phyloP scores from a whole-genome alignment of 2,113 vertebrate genomes.

The Silurus asotus region DNA sequence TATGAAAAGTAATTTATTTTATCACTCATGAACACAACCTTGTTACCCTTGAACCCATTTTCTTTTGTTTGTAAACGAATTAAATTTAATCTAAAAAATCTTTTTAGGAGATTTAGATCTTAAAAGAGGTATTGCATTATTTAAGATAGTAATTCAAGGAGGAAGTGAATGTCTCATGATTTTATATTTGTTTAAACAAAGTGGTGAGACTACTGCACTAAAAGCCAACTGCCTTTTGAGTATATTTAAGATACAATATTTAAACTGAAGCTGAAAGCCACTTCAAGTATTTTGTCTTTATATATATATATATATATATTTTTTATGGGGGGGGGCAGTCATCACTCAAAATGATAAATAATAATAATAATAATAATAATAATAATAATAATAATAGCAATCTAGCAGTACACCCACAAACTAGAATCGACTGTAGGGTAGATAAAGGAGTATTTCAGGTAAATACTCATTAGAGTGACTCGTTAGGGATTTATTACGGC shows the following conservation, averaged over 20 bases:
- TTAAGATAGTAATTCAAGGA: neutral
- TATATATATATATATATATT: too few relatives aligned
- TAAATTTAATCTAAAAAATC: neutral
- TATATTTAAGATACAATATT: neutral
- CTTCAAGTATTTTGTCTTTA: too few relatives aligned
- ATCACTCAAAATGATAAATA: neutral
- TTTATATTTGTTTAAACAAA: neutral
- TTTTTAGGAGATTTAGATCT: too few relatives aligned
- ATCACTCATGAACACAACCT: neutral
- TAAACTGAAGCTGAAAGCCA: neutral
- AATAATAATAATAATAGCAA: constrained; percentile 4
- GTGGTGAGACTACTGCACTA: neutral
- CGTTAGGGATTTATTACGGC: constrained; percentile 48
- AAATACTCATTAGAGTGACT: constrained; percentile 56
- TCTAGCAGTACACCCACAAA: neutral
- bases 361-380: neutral
- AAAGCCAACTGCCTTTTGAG: neutral
- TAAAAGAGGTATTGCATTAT: neutral
- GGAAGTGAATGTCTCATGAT: neutral
- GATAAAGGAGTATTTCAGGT: constrained; percentile 44
- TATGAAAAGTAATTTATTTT: neutral
- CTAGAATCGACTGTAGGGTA: constrained; percentile 12
- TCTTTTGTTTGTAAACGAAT: neutral
- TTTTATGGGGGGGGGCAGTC: neutral
- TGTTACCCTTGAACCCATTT: neutral